Conservation (phyloP, 1,140 invertebrate genomes). For the Spodoptera litura region DNA sequence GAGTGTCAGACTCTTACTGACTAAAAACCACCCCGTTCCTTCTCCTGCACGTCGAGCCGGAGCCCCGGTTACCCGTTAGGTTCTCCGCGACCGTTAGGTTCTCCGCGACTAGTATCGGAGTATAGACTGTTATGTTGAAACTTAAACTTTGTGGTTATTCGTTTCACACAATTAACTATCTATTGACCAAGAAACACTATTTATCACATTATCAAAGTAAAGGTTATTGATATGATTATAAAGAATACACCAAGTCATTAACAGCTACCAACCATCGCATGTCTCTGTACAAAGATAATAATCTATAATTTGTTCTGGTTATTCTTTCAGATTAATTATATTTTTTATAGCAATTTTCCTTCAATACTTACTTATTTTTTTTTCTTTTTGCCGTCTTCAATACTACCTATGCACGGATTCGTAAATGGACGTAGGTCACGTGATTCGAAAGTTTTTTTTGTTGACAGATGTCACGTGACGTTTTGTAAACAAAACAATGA, state of each 20-base stretch:
- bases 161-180: not conserved
- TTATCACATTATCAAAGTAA: constrained; percentile 3
- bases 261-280: not conserved
- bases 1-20: too few relatives aligned
- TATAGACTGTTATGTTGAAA: too few relatives aligned
- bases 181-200: not conserved
- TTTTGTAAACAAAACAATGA: too few relatives aligned
- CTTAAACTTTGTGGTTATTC: too few relatives aligned
- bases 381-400: not conserved
- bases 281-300: not conserved
- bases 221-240: not conserved
- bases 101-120: too few relatives aligned
- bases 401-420: not conserved
- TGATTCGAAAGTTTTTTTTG: not conserved
- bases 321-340: constrained; percentile 21
- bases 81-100: too few relatives aligned
- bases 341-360: constrained; percentile 24
- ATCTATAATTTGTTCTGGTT: constrained; percentile 10
- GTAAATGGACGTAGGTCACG: not conserved
- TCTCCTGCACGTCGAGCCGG: too few relatives aligned
- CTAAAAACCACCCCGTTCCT: too few relatives aligned
- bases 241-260: not conserved
- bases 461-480: too few relatives aligned
- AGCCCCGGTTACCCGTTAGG: too few relatives aligned
- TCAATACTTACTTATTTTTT: constrained; percentile 5